Evolutionary conservation across 2,113 vertebrate species (phyloP), one percentile per base, ranked within the genome.

Genomic region (Thunnus maccoyii): DNA sequence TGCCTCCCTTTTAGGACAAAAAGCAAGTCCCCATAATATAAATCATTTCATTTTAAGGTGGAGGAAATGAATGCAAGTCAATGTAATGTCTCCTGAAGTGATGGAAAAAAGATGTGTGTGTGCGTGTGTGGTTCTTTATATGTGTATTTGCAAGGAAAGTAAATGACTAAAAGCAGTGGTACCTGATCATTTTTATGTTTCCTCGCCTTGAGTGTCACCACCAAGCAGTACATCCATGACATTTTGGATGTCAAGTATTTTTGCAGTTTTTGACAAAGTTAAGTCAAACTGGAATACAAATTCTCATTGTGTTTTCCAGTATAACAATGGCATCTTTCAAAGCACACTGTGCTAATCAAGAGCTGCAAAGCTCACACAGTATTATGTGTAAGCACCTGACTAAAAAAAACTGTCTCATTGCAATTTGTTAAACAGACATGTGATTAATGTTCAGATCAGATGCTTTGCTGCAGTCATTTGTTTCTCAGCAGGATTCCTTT

Each of bases 391-490:
- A 76, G 63, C 70, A 56, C 55, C 48, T 76, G 78, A 76, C 48
- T 71, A 27, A 84, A 64, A 84, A 64, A 76, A 77, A 62, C 66
- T 56, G 36, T 44, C 52, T 50, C 36, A 15, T 50, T 76, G 16
- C 65, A 82, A 83, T 89, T 83, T 85, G 68, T 54, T 56, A 13
- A 75, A 68, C 76, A 87, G 67, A 87, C 68, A 47, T 83, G 76
- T 32, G 18, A 82, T 77, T 80, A 74, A 85, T 77, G 67, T 73
- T 76, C 56, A 57, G 63, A 74, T 78, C 72, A 78, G 50, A 86
- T 72, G 57, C 25, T 55, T 70, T 55, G 32, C 52, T 73, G 25
- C 41, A 54, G 63, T 62, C 44, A 36, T 83, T 74, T 76, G 47
- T 58, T 51, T 55, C 48, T 76, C 11, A 3, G 52, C 58, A 68